Conservation (phyloP, 2,888 invertebrate species). For the Apocheima hispidaria region DNA sequence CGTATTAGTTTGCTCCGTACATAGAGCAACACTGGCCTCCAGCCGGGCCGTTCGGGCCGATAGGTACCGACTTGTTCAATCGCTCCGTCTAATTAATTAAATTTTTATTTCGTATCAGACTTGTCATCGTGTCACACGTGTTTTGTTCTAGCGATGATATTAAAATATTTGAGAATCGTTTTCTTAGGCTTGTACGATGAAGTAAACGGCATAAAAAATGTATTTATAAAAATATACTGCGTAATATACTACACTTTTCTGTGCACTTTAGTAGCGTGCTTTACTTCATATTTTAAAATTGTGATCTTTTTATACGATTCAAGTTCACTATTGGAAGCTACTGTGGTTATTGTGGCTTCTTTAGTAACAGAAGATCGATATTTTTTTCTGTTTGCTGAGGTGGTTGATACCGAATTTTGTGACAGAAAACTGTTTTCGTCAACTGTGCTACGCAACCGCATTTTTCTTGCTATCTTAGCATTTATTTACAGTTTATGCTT, state of each 20-base stretch:
- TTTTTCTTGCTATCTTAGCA: neutral
- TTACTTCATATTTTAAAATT: neutral
- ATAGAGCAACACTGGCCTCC: too few relatives aligned
- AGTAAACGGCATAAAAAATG: neutral
- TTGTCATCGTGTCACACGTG: neutral
- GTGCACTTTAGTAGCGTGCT: too few relatives aligned
- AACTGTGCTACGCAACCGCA: neutral
- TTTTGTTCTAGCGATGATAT: neutral
- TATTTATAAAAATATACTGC: neutral
- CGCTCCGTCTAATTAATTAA: neutral
- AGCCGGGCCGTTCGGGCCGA: too few relatives aligned
- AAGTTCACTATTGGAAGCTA: too few relatives aligned
- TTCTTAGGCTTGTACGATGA: neutral
- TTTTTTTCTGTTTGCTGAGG: neutral
- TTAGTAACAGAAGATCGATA: neutral
- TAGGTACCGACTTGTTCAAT: too few relatives aligned
- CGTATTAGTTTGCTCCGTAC: too few relatives aligned
- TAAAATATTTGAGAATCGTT: slow-evolving; percentile 1
- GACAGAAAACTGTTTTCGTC: neutral
- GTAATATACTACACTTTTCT: neutral
- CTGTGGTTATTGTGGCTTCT: too few relatives aligned
- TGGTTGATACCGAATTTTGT: neutral
- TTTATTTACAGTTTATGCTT: neutral
- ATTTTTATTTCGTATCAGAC: neutral
- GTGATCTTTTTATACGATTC: neutral